These are phyloP conservation scores for Tetrapedia diversipes DNA, from an alignment of 2,888 invertebrate species.

Conservation along the genomic window DNA sequence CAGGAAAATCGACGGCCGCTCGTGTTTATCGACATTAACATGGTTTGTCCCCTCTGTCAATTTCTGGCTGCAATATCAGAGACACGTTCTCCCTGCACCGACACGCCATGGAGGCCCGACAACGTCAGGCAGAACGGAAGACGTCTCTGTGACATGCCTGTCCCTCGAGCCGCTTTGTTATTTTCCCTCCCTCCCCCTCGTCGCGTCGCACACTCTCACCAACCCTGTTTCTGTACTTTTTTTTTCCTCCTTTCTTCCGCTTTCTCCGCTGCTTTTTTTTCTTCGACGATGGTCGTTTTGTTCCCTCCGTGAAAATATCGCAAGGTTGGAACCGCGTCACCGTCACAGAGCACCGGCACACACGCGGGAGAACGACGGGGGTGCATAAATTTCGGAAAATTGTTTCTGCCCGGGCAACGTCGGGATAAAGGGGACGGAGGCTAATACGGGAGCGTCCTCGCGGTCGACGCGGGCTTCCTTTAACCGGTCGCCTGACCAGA, in stretches of 20 bases:
- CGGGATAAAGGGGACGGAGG: conserved; percentile 56
- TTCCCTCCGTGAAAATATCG: conserved; percentile 74
- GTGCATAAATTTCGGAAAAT: conserved; percentile 80
- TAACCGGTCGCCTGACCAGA: conserved; percentile 68
- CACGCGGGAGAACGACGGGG: conserved; percentile 49
- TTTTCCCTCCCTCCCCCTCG: conserved; percentile 55
- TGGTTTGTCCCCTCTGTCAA: conserved; percentile 63
- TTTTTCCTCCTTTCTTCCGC: neutral
- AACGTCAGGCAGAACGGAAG: conserved; percentile 63
- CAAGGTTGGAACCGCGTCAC: conserved; percentile 62
- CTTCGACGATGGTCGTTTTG: conserved; percentile 39
- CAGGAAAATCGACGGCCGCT: conserved; percentile 56
- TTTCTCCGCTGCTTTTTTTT: neutral
- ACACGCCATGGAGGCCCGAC: conserved; percentile 51
- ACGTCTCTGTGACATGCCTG: conserved; percentile 48
- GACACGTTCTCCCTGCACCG: conserved; percentile 45
- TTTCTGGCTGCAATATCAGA: conserved; percentile 64
- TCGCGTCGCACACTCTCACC: conserved; percentile 16
- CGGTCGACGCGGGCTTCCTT: conserved; percentile 65
- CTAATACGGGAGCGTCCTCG: conserved; percentile 69
- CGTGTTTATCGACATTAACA: conserved; percentile 70
- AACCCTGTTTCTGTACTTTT: conserved; percentile 19
- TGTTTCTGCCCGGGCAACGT: conserved; percentile 73
- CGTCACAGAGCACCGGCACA: conserved; percentile 15
- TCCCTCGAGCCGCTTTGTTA: conserved; percentile 56